These are phyloP conservation scores for Eulacestoma nigropectus DNA, from an alignment of 2,113 vertebrate species.

Conservation along the genomic window DNA sequence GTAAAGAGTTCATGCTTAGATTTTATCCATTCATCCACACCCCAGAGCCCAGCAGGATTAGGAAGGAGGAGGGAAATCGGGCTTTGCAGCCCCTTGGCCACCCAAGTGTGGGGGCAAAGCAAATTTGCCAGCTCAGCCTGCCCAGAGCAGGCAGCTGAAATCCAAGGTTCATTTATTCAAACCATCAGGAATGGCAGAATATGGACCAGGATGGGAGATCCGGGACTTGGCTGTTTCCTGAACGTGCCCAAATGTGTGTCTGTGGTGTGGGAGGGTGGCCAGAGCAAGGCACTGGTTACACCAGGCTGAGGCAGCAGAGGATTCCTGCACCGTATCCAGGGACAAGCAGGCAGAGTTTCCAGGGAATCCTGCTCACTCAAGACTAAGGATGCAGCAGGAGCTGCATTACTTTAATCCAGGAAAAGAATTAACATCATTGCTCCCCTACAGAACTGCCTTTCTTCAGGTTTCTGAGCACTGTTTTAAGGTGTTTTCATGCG, in stretches of 20 bases:
- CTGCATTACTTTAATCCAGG: not conserved
- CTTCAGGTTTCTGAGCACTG: not conserved
- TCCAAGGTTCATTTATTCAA: not conserved
- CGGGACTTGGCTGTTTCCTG: not conserved
- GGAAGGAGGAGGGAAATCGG: not conserved
- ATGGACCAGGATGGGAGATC: not conserved
- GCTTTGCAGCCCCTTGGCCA: not conserved
- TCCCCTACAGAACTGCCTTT: not conserved
- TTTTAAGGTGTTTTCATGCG: not conserved
- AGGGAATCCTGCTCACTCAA: not conserved
- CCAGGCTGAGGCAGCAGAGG: not conserved
- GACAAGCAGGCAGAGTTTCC: not conserved
- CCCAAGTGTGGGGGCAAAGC: not conserved
- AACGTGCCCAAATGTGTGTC: accelerated
- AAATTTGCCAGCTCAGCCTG: not conserved
- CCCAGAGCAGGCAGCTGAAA: not conserved
- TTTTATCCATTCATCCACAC: not conserved
- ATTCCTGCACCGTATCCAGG: not conserved
- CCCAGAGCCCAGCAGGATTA: not conserved
- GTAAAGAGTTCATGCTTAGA: not conserved
- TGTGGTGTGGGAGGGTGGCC: not conserved
- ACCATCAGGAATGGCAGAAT: not conserved
- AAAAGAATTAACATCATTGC: not conserved
- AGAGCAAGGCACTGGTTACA: not conserved
- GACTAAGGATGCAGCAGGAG: not conserved